Percentiles rank a stretch among this genome's conserved stretches.
These are phyloP conservation scores for Phalera bucephala DNA, from an alignment of 2,888 invertebrate species.

Conservation along the genomic window DNA sequence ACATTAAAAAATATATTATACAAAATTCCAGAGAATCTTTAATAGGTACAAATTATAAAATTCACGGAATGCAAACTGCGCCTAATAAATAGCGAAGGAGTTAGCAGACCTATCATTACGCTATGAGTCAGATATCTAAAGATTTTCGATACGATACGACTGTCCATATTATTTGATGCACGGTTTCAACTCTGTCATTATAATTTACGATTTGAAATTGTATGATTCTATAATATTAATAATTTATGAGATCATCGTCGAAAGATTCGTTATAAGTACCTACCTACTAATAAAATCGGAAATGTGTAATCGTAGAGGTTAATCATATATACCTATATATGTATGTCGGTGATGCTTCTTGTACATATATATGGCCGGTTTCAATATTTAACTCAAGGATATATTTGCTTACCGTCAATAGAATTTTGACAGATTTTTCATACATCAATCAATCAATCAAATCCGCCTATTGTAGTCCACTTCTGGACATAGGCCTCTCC, in stretches of 20 bases:
- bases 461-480: too few species aligned
- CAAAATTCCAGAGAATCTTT: slow-evolving; percentile 44
- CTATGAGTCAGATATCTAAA: slow-evolving; percentile 55
- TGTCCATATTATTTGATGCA: slow-evolving; percentile 30
- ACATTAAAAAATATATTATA: slow-evolving; percentile 38
- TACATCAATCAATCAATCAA: too few species aligned
- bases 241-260: not conserved
- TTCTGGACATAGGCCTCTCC: too few species aligned
- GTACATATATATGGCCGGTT: too few species aligned
- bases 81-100: slow-evolving; percentile 51
- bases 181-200: slow-evolving; percentile 42
- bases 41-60: slow-evolving; percentile 43
- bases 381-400: too few species aligned
- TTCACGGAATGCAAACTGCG: slow-evolving; percentile 53
- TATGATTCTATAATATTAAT: not conserved
- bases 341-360: too few species aligned
- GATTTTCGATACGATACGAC: slow-evolving; percentile 41
- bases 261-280: not conserved
- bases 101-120: slow-evolving; percentile 61
- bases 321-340: too few species aligned
- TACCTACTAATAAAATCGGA: too few species aligned
- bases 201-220: slow-evolving; percentile 18
- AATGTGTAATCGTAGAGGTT: too few species aligned
- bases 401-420: too few species aligned
- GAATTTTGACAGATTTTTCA: too few species aligned